Evolutionary conservation across 2,113 vertebrate species (phyloP), one percentile per base, ranked within the genome.

Genomic region (Cercopithecus mona): DNA sequence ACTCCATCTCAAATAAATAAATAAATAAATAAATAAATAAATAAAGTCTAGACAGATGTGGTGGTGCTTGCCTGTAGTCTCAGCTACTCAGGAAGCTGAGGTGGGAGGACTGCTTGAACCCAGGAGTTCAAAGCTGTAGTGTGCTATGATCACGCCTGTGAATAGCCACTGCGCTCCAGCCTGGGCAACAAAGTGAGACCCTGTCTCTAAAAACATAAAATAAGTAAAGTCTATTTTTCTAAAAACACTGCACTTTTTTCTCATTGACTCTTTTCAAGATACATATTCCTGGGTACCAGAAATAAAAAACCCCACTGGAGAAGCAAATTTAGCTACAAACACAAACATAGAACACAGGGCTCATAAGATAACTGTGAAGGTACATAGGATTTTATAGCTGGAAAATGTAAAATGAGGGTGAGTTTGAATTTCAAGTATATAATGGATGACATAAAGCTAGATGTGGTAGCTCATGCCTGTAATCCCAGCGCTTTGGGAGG

Each of bases 321-420:
- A 82, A 97, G 35, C 66, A 84, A 88, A 93, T 70, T 92, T 91
- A 73, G 52, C 79, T 84, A 83, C n/a, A 82, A 52, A 86, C 14
- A 18, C 16, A 52, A 94, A 38, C 23, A 22, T 45, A 92, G n/a
- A 61, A 57, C 80, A 43, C 38, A n/a, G 64, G 70, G 18, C 55
- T 94, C 6, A 0, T 38, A 73, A 94, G 79, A 88, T 18, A 61
- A 61, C 38, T 40, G 22, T 32, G 68, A 73, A 94, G 45, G 14
- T 16, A n/a, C 12, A 6, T 25, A 50, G 52, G 66, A 82, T 92
- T 94, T 94, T 90, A 72, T 35, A 83, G 43, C 68, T 75, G 83
- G 43, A 59, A 92, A 52, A 50, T n/a, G 32, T 40, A 30, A 91
- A 82, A 40, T n/a, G 57, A 52, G 35, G 38, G 38, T 11, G 43